These are phyloP conservation scores for Trichosurus vulpecula DNA, from an alignment of 2,797 vertebrate genomes.

Conservation along the genomic window DNA sequence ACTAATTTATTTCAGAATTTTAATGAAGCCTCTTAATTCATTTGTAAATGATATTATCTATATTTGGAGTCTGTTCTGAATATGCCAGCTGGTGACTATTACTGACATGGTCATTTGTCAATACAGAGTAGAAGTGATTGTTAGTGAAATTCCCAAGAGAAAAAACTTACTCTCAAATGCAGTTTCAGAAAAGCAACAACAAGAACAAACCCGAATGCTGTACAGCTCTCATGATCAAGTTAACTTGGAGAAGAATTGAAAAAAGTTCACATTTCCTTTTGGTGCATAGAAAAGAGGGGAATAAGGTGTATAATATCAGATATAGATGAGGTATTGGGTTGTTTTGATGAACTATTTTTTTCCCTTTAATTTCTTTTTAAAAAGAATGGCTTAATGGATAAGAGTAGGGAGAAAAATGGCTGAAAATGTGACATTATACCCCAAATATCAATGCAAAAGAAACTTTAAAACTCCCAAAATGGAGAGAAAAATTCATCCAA, in stretches of 20 bases:
- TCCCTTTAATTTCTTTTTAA: not conserved
- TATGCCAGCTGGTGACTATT: not conserved
- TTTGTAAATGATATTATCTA: not conserved
- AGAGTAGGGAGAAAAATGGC: not conserved
- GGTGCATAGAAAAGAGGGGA: not conserved
- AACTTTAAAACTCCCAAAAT: not conserved
- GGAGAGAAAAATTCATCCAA: not conserved
- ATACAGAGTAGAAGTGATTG: not conserved
- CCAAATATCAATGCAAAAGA: not conserved
- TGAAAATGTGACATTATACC: not conserved
- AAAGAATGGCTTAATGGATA: not conserved
- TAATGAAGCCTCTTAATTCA: conserved; percentile 7
- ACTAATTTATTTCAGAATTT: not conserved
- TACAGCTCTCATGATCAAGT: not conserved
- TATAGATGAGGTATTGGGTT: not conserved
- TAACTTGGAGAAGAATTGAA: not conserved
- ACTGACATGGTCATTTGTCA: not conserved
- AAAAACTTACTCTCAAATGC: conserved; percentile 12
- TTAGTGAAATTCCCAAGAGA: conserved; percentile 34
- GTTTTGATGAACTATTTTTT: not conserved
- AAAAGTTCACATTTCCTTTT: not conserved
- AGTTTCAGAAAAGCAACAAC: not conserved
- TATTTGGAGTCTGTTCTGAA: not conserved
- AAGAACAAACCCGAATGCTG: not conserved
- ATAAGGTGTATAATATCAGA: not conserved